Base-by-base conservation (phyloP, 2,888 invertebrate species). In the Cremastobaeus sp. region DNA sequence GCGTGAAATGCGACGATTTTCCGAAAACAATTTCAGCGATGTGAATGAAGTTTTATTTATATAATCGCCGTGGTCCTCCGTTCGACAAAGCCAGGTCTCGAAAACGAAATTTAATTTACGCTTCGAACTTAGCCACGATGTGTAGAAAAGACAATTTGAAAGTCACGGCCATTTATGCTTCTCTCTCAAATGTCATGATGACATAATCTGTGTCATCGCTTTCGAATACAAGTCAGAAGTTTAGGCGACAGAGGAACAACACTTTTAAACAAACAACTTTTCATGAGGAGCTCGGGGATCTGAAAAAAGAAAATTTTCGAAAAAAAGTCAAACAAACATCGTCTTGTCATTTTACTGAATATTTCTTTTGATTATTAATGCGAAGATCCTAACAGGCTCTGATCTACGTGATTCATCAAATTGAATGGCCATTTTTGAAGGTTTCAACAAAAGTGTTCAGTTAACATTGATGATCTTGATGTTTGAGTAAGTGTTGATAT, bases 161-260 rank as follows among this genome's bases (percentile, higher is more conserved):
- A 59, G 60, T 60, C 52, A 60, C 37, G 60, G 68, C 34, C 50
- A 50, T 52, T 52, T 59, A 28, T 50, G 48, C 37, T 39, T 41
- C 48, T 55, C 50, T 69, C 59, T 55, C 48, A 62, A 70, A 70
- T 55, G 62, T 57, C 62, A 45, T 20, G 62, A 64, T 71, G 70
- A 57, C 70, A 71, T 71, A 62, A 71, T 64, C 48, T 8, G 28
- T 18, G 32, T 41, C 69, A 62, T 62, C 54, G 55, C 64, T 70
- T 70, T 70, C 55, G 55, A 62, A 70, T 55, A 17, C 9, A 3
- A 39, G 34, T 25, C 43, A 34, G 32, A 57, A 57, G 43, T 20
- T 18, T 15, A 28, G n/a, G n/a, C n/a, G n/a, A n/a, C n/a, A n/a
- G 21, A 21, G 5, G 14, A 20, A 21, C 12, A 12, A 20, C 11